Evolutionary conservation across 2,113 vertebrate species (phyloP).

Genomic region (Corydoras sp.): DNA sequence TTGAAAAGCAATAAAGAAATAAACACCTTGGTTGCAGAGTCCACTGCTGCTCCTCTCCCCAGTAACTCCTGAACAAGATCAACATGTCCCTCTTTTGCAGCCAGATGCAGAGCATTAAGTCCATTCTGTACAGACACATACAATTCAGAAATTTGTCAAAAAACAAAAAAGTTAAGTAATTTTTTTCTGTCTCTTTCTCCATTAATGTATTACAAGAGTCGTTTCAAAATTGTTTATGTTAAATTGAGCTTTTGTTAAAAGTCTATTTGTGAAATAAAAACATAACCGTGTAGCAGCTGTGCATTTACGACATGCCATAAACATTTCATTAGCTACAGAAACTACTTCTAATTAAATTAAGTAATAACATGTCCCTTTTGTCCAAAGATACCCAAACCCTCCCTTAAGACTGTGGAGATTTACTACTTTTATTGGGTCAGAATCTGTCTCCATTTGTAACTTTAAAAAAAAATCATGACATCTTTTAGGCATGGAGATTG

Average conservation of each 20-base stretch:
- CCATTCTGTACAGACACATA: conserved; percentile 77
- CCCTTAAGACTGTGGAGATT: too few species aligned
- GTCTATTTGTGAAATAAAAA: not conserved
- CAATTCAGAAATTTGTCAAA: not conserved
- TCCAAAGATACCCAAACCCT: not conserved
- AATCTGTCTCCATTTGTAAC: not conserved
- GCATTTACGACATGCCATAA: too few species aligned
- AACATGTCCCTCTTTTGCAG: conserved; percentile 93
- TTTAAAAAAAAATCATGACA: too few species aligned
- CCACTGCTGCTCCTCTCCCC: conserved; percentile 84
- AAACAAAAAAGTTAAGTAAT: not conserved
- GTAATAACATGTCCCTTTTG: not conserved
- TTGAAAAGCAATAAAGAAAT: too few species aligned
- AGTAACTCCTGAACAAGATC: conserved; percentile 90
- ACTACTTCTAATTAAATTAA: not conserved
- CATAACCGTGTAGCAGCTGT: too few species aligned
- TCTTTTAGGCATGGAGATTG: too few species aligned
- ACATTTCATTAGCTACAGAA: too few species aligned
- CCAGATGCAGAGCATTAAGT: conserved; percentile 92
- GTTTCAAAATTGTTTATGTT: too few species aligned
- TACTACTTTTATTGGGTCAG: too few species aligned
- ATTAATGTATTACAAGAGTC: too few species aligned
- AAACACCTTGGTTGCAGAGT: conserved; percentile 83
- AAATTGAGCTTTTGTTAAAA: too few species aligned
- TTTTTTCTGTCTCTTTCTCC: too few species aligned